Base-by-base conservation (phyloP, 2,797 vertebrate species). In the Tapirus indicus region DNA sequence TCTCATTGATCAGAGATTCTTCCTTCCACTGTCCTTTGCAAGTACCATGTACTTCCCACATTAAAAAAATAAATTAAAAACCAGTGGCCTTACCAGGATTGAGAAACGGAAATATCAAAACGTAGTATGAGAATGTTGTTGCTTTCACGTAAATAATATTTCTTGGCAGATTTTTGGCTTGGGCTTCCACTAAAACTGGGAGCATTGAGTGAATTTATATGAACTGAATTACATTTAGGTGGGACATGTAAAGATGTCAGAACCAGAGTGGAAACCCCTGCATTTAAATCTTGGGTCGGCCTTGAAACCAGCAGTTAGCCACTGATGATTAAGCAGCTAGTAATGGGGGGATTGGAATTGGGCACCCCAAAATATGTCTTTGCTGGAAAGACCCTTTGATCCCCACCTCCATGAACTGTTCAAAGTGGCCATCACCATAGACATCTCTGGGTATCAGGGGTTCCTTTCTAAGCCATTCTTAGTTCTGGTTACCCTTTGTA, bases 1-100 rank as follows among this genome's bases (percentile, higher is more conserved):
- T 74, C 21, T 85, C 88, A 56, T 29, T 78, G 49, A 86, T 93
- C 80, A 96, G 91, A 97, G 69, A 20, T 38, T 64, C 72, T 85
- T 90, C 32, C 2, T 75, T 84, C 27, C 17, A 47, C 18, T 69
- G 47, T 78, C 68, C 72, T 96, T 85, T 85, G n/a, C 23, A 96
- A 95, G 83, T 74, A 78, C 14, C 52, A 82, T 4, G 18, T 16
- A 6, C 58, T 92, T 77, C 35, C 32, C 62, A 90, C 13, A 84
- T 54, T n/a, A 90, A 62, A 6, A 41, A 17, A 54, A 60, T 20
- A 18, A 47, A 32, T 64, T 35, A 62, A 56, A 74, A 58, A 72
- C 23, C 23, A 77, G 11, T 58, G 21, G 6, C 29, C 29, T 74
- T 58, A 32, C 32, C 38, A 60, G 25, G 78, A 71, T 74, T 16